A percentile compares a stretch with the other conserved stretches of the same genome.
Evolutionary conservation across 2,797 vertebrate species (phyloP).

Genomic region (Nannoperca australis): DNA sequence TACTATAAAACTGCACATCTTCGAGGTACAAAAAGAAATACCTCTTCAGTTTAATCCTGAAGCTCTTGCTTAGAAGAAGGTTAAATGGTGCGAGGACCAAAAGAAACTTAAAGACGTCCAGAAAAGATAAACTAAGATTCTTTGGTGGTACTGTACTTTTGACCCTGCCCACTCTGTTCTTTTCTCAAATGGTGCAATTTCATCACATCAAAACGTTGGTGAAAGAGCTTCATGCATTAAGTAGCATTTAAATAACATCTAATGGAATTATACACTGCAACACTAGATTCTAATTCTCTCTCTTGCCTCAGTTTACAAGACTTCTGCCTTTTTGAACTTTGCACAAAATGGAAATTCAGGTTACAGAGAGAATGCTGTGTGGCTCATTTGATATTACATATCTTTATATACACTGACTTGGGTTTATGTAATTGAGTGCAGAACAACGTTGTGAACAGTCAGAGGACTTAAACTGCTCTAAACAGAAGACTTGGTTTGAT

Average conservation of each 20-base stretch:
- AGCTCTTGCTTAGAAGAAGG: no score
- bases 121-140: no score
- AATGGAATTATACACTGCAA: neutral
- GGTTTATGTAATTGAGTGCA: neutral
- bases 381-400: neutral
- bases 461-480: neutral
- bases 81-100: no score
- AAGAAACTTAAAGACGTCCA: no score
- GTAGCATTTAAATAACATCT: neutral
- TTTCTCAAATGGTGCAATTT: neutral
- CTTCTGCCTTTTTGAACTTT: neutral
- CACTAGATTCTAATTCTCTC: neutral
- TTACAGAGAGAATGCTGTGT: neutral
- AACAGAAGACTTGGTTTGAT: constrained; percentile 3
- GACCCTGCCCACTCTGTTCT: neutral
- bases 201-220: neutral
- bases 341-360: neutral
- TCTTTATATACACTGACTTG: neutral
- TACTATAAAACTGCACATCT: no score
- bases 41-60: no score
- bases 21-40: no score
- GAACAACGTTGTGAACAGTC: neutral
- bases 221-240: neutral
- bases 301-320: neutral
- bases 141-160: no score